Conservation (phyloP, 2,888 invertebrate genomes). For the Tuberolachnus salignus region DNA sequence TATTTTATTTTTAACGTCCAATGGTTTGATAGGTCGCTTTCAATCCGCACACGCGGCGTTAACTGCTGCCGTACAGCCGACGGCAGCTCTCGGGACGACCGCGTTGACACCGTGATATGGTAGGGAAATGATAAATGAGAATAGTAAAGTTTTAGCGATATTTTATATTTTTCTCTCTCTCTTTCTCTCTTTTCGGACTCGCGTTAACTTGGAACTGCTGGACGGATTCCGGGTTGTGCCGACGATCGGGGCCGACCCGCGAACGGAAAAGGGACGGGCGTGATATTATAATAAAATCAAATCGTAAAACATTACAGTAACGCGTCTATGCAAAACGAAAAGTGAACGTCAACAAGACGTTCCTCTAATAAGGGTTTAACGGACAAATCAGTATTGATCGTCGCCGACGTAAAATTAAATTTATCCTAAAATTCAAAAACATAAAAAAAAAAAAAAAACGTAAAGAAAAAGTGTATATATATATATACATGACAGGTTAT, state of each 20-base stretch:
- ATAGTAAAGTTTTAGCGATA: conserved; percentile 26
- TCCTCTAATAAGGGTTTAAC: no score
- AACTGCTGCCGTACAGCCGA: conserved; percentile 7
- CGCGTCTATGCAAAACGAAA: no score
- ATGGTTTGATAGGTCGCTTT: conserved; percentile 52
- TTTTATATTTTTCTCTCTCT: not conserved
- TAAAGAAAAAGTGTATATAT: no score
- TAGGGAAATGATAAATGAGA: conserved; percentile 49
- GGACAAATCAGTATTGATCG: no score
- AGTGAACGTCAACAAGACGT: no score
- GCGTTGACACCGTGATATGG: conserved; percentile 29
- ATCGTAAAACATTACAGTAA: no score
- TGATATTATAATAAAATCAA: no score
- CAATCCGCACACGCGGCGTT: conserved; percentile 42
- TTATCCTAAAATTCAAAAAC: no score
- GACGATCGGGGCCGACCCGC: not conserved
- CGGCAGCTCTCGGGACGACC: conserved; percentile 39
- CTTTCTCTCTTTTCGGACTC: not conserved
- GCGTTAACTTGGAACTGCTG: not conserved
- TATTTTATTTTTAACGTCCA: conserved; percentile 41
- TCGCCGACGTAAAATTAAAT: no score
- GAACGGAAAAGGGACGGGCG: not conserved
- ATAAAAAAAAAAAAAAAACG: no score
- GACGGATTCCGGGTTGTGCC: conserved; percentile 2
- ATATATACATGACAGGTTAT: no score